Evolutionary conservation across 2,797 vertebrate genomes (phyloP).

Genomic region (Typhlichthys eigenmanni): DNA sequence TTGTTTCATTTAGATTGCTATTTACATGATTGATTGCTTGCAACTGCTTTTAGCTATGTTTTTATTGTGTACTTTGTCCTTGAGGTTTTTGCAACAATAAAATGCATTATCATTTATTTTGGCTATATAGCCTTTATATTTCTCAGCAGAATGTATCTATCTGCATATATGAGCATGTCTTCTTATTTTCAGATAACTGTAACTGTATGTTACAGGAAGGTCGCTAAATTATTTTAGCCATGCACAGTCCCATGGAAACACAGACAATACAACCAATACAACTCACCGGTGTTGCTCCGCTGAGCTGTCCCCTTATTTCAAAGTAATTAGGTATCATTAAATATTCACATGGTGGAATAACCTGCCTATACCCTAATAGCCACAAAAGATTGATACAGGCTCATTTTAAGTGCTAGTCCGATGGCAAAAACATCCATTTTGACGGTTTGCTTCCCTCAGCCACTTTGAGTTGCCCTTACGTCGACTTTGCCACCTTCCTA

Average conservation of each 20-base stretch:
- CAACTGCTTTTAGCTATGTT: too few species aligned
- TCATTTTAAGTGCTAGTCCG: slow-evolving; percentile 23
- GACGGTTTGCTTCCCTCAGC: slow-evolving; percentile 54
- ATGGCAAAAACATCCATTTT: slow-evolving; percentile 54
- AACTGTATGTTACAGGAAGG: too few species aligned
- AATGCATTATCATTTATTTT: too few species aligned
- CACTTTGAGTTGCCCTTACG: slow-evolving; percentile 48
- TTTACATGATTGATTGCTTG: too few species aligned
- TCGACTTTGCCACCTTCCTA: slow-evolving; percentile 42
- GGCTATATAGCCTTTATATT: too few species aligned
- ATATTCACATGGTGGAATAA: slow-evolving; percentile 58
- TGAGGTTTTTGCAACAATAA: too few species aligned
- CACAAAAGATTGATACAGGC: slow-evolving; percentile 42
- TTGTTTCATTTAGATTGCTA: too few species aligned
- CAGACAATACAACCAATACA: slow-evolving; percentile 11
- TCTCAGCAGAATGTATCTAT: too few species aligned
- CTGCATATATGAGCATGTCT: too few species aligned
- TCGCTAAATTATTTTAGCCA: not conserved
- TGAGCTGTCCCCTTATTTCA: slow-evolving; percentile 1
- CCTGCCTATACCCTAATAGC: slow-evolving; percentile 48
- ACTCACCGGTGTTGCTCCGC: slow-evolving; percentile 32
- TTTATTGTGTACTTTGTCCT: too few species aligned
- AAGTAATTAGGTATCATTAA: slow-evolving; percentile 54
- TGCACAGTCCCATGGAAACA: slow-evolving; percentile 18
- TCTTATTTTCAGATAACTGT: too few species aligned